Conservation (phyloP, 2,113 vertebrate genomes). For the Pavo muticus region DNA sequence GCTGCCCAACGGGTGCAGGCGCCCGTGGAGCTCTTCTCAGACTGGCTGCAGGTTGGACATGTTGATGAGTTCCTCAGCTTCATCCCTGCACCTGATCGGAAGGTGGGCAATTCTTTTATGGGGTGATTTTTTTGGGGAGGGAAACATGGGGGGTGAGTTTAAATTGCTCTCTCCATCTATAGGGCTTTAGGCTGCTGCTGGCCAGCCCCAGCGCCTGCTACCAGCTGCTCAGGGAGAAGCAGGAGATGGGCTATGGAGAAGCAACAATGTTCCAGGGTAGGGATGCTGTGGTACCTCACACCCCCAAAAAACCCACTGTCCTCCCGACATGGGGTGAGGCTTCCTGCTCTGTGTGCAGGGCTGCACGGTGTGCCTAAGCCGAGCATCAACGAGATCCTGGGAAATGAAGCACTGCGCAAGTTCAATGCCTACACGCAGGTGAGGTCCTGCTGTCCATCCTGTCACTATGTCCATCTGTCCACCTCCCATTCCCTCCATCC, state of each 20-base stretch:
- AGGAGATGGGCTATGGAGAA: constrained; percentile 81
- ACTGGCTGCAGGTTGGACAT: constrained; percentile 89
- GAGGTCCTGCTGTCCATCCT: neutral
- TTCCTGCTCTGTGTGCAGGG: neutral
- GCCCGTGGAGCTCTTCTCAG: constrained; percentile 87
- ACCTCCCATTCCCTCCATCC: neutral
- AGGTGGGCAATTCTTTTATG: constrained; percentile 69
- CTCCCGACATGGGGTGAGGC: neutral
- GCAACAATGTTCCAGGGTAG: constrained; percentile 82
- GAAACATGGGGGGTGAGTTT: neutral
- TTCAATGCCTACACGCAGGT: constrained; percentile 86
- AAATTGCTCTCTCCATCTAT: neutral
- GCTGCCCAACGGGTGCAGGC: constrained; percentile 88
- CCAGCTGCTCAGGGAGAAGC: constrained; percentile 80
- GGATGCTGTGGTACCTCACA: neutral
- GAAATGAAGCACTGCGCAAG: constrained; percentile 54
- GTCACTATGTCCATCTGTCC: neutral
- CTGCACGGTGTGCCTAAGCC: neutral
- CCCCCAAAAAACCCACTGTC: no score
- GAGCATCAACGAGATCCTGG: constrained; percentile 78
- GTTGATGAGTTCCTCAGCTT: constrained; percentile 95
- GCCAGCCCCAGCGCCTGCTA: constrained; percentile 88
- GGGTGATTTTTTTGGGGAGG: neutral
- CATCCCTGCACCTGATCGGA: constrained; percentile 84
- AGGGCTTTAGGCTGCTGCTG: constrained; percentile 92